phyloP scores from a whole-genome alignment of 1,140 invertebrate genomes.

The Zophobas atratus region DNA sequence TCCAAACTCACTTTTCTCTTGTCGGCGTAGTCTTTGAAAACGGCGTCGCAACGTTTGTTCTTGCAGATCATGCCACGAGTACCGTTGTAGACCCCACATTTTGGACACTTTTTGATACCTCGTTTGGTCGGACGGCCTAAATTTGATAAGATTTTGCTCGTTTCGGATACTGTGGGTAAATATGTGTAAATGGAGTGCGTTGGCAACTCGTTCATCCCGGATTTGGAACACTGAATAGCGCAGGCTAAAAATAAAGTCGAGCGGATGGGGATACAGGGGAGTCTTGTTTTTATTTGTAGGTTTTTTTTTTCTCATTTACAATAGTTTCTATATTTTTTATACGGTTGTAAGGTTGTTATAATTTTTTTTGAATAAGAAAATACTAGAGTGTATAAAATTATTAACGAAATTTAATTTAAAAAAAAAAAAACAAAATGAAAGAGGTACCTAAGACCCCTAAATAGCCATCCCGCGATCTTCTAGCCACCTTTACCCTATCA shows the following conservation, averaged over 20 bases:
- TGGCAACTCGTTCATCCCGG: constrained; percentile 1
- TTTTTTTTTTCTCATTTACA: not conserved
- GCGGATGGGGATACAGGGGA: not conserved
- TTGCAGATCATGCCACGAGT: constrained; percentile 83
- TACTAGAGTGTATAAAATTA: no score
- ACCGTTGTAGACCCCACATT: constrained; percentile 86
- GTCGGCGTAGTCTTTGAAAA: constrained; percentile 79
- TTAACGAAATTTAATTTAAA: no score
- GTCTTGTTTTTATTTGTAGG: not conserved
- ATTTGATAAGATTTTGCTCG: constrained; percentile 45
- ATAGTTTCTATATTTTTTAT: no score
- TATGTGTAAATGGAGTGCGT: constrained; percentile 15
- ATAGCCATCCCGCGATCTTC: no score
- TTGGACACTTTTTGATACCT: constrained; percentile 81
- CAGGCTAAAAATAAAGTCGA: constrained; percentile 11
- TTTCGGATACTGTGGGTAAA: not conserved
- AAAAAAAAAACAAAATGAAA: no score
- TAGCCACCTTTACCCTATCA: no score
- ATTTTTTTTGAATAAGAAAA: no score
- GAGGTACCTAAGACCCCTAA: no score
- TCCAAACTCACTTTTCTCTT: constrained; percentile 77
- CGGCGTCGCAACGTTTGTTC: constrained; percentile 81
- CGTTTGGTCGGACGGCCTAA: constrained; percentile 63
- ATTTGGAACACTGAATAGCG: not conserved
- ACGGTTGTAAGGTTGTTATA: no score